These are phyloP conservation scores for Trichacis sp. DNA, from an alignment of 2,888 invertebrate genomes.

Conservation along the genomic window DNA sequence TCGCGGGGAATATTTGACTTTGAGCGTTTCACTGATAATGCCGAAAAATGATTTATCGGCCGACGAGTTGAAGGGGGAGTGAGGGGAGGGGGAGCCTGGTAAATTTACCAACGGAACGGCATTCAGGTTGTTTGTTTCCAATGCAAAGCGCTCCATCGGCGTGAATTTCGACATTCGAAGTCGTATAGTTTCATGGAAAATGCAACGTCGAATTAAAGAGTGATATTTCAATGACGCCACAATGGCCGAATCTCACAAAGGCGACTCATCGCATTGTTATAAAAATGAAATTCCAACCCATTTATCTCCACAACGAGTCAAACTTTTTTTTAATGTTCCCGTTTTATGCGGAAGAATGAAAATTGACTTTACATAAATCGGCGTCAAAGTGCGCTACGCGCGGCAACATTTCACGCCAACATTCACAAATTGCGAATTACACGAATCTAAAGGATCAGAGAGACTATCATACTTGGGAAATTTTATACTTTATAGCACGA, in stretches of 20 bases:
- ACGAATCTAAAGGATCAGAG: neutral
- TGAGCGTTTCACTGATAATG: neutral
- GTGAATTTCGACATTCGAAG: neutral
- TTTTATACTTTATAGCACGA: too few relatives aligned
- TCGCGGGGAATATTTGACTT: neutral
- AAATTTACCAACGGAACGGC: neutral
- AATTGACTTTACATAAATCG: neutral
- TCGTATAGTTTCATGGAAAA: constrained; percentile 2
- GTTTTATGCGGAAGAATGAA: neutral
- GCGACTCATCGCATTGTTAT: neutral
- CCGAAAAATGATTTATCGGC: constrained; percentile 2
- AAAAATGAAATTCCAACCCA: neutral
- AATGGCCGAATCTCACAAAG: neutral
- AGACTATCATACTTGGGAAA: too few relatives aligned
- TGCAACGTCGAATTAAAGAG: constrained; percentile 2
- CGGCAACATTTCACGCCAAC: neutral
- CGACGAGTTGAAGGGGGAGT: neutral
- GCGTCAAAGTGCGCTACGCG: neutral
- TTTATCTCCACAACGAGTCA: neutral
- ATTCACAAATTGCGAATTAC: neutral
- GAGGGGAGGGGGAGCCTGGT: neutral
- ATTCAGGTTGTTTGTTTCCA: neutral
- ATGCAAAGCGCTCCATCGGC: neutral
- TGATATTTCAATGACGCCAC: neutral
- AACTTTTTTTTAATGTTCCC: neutral